phyloP scores from a whole-genome alignment of 2,113 vertebrate genomes.

The Merops nubicus region DNA sequence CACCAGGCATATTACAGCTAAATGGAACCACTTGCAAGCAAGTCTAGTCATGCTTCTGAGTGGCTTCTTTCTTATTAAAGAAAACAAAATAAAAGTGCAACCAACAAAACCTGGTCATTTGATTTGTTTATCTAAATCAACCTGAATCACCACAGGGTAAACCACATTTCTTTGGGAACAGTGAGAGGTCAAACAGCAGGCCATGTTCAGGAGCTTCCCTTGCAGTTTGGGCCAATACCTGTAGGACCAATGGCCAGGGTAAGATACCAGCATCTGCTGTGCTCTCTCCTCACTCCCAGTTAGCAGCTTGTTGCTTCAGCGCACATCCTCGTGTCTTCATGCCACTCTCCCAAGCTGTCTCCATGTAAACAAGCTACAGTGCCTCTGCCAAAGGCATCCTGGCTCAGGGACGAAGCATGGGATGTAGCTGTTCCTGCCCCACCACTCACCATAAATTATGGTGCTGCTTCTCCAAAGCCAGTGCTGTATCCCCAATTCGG shows the following conservation, averaged over 20 bases:
- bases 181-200: not conserved
- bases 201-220: not conserved
- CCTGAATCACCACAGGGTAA: not conserved
- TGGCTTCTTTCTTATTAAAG: not conserved
- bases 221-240: not conserved
- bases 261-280: not conserved
- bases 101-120: not conserved
- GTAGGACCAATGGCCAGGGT: not conserved
- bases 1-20: not conserved
- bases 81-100: not conserved
- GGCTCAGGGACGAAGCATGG: not conserved
- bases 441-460: not conserved
- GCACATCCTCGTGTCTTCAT: not conserved
- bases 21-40: not conserved
- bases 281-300: not conserved
- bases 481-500: not conserved
- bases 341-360: not conserved
- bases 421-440: not conserved
- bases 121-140: not conserved
- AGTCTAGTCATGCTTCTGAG: not conserved
- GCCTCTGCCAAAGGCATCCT: not conserved
- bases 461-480: not conserved
- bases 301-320: fast-evolving
- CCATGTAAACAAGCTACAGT: not conserved
- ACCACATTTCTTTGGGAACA: not conserved